These are phyloP conservation scores for Archivesica marissinica DNA, from an alignment of 1,140 invertebrate species.

Conservation along the genomic window DNA sequence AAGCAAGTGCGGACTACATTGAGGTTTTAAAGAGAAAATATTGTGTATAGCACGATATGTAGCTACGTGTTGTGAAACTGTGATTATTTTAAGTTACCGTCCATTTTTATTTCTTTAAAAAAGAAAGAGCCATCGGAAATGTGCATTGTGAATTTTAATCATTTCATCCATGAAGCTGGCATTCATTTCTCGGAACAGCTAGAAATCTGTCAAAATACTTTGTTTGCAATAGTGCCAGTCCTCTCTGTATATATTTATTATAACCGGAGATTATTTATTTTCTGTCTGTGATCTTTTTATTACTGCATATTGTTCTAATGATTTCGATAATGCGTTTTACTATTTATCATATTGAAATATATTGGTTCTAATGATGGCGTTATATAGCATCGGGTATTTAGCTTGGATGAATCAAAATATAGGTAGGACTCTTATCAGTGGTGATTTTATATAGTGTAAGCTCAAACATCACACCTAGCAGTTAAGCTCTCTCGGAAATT, in stretches of 20 bases:
- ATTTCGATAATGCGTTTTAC: not conserved
- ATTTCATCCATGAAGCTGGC: not conserved
- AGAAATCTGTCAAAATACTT: not conserved
- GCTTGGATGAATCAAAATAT: too few relatives aligned
- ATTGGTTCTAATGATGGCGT: too few relatives aligned
- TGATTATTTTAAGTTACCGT: conserved; percentile 20
- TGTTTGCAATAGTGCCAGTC: conserved; percentile 19
- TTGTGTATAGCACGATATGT: conserved; percentile 68
- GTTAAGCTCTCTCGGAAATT: too few relatives aligned
- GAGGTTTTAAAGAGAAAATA: conserved; percentile 77
- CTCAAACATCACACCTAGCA: too few relatives aligned
- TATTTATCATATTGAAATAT: too few relatives aligned
- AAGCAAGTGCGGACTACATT: conserved; percentile 77
- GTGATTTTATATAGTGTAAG: too few relatives aligned
- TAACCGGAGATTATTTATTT: conserved; percentile 26
- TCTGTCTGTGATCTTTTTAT: conserved; percentile 31
- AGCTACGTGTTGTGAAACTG: not conserved
- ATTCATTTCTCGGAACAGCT: not conserved
- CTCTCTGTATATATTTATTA: not conserved
- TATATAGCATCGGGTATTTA: too few relatives aligned
- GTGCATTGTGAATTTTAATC: not conserved
- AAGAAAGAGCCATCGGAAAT: not conserved
- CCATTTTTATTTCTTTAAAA: not conserved
- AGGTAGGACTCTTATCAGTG: too few relatives aligned
- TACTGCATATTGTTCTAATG: not conserved